Percentiles rank a stretch among this genome's conserved stretches.
These are phyloP conservation scores for Sanderia malayensis DNA, from an alignment of 30 jellyfish, hydroid and myxozoan genomes.

Conservation along the genomic window DNA sequence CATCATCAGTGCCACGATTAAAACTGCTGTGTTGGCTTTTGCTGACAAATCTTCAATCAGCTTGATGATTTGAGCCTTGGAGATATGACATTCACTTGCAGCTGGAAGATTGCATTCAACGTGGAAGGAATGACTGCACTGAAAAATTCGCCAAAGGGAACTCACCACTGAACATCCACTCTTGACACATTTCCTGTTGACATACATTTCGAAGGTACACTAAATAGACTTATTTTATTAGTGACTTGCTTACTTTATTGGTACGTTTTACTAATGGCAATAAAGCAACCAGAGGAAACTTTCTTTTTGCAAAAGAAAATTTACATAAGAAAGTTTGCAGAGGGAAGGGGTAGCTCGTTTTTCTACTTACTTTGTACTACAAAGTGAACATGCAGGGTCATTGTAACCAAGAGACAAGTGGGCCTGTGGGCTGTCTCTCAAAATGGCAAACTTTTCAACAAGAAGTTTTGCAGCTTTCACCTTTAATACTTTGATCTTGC, in stretches of 20 bases:
- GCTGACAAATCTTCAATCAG: neutral
- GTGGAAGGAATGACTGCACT: constrained; percentile 1
- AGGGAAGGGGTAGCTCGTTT: too few relatives aligned
- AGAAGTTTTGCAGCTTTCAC: too few relatives aligned
- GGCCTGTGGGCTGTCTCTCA: too few relatives aligned
- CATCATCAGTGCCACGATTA: too few relatives aligned
- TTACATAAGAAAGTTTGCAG: neutral
- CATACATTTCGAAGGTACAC: neutral
- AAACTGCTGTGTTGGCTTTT: neutral
- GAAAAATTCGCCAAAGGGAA: neutral
- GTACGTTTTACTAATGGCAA: neutral
- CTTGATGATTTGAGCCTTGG: neutral
- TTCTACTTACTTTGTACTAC: neutral
- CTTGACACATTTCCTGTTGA: neutral
- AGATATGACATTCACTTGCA: neutral
- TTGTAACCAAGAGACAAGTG: neutral
- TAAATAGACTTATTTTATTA: neutral
- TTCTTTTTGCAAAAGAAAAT: neutral
- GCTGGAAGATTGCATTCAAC: neutral
- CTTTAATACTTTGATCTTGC: too few relatives aligned
- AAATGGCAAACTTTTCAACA: too few relatives aligned
- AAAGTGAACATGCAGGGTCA: neutral
- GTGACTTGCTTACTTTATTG: neutral
- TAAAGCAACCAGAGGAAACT: neutral
- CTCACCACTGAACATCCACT: neutral